These are phyloP conservation scores for Tenrec ecaudatus DNA, from an alignment of 2,113 vertebrate species.

Conservation along the genomic window DNA sequence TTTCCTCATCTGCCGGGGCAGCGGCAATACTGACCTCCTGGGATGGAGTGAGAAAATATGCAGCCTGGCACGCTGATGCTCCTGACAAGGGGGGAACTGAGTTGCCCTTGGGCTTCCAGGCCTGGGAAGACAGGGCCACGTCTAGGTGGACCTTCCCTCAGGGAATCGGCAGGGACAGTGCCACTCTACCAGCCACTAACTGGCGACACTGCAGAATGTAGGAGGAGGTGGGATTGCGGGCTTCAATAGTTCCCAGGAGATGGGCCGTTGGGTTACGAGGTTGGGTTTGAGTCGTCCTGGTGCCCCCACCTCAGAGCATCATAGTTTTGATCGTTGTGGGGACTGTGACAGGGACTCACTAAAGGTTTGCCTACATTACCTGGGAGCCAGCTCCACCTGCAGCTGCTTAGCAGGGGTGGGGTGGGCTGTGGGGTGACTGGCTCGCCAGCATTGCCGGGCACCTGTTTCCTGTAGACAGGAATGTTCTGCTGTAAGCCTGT, in stretches of 20 bases:
- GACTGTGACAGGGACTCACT: accelerated
- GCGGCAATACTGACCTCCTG: accelerated
- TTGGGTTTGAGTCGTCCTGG: background rate
- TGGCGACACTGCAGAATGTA: background rate
- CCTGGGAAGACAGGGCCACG: background rate
- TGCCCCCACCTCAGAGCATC: too few relatives aligned
- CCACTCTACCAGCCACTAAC: too few relatives aligned
- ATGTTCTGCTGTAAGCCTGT: background rate
- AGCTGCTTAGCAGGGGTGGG: too few relatives aligned
- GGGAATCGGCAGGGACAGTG: background rate
- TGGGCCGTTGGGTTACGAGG: background rate
- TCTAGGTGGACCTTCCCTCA: background rate
- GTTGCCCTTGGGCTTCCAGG: background rate
- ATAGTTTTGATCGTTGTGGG: background rate
- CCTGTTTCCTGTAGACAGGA: background rate
- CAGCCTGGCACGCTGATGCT: background rate
- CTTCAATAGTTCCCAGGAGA: background rate
- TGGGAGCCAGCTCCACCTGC: background rate
- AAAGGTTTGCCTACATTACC: background rate
- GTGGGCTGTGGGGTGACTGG: too few relatives aligned
- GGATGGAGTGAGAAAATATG: background rate
- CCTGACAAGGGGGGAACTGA: accelerated
- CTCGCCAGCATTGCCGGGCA: background rate
- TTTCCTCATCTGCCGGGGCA: background rate
- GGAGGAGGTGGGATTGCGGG: background rate